phyloP scores from a whole-genome alignment of 2,797 vertebrate genomes.

The Rousettus madagascariensis region DNA sequence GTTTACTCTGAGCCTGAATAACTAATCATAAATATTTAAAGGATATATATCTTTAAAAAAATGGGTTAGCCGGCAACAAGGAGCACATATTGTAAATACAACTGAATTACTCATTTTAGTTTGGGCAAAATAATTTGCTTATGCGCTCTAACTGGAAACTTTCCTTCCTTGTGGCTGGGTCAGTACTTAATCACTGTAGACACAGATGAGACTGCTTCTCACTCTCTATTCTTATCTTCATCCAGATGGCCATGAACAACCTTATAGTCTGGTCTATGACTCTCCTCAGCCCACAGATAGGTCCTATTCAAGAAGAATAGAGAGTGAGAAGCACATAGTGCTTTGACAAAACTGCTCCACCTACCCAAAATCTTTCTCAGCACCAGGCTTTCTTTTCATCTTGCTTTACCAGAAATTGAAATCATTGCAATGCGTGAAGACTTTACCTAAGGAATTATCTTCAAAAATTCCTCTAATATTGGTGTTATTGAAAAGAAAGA shows the following conservation, averaged over 20 bases:
- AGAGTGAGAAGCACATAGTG: background rate
- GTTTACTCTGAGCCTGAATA: background rate
- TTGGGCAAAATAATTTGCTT: conserved; percentile 6
- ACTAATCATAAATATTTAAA: conserved; percentile 28
- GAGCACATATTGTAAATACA: background rate
- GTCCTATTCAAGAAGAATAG: too few species aligned
- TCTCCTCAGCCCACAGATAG: background rate
- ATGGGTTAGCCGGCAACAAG: background rate
- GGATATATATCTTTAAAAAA: background rate
- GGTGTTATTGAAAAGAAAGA: background rate
- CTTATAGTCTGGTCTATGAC: background rate
- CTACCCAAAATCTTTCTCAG: background rate
- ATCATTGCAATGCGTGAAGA: background rate
- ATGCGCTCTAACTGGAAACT: background rate
- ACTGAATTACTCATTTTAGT: conserved; percentile 7
- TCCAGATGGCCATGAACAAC: background rate
- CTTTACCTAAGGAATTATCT: background rate
- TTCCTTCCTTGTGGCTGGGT: background rate
- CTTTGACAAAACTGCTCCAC: background rate
- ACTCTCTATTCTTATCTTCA: background rate
- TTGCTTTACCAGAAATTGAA: conserved; percentile 24
- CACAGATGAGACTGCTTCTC: background rate
- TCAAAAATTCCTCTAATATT: background rate
- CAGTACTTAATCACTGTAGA: background rate
- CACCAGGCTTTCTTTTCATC: conserved; percentile 28